Evolutionary conservation across 1,140 invertebrate genomes (phyloP).

Genomic region (Tetramorium alpestre): DNA sequence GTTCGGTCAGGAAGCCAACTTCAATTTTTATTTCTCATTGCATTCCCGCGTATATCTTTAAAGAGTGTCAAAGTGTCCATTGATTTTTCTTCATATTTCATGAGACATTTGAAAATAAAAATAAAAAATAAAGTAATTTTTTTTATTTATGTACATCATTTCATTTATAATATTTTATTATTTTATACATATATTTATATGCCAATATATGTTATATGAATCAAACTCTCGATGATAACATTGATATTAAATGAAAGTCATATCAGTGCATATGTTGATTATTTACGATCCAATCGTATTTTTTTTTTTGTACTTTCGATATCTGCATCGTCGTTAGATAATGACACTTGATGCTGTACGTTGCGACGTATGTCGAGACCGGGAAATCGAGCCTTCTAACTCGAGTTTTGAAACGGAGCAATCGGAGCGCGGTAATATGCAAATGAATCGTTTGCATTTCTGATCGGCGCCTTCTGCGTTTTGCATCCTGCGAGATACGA

Average conservation of each 20-base stretch:
- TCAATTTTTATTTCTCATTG: slow-evolving; percentile 41
- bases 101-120: neutral
- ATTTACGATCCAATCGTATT: slow-evolving; percentile 5
- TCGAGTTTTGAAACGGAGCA: neutral
- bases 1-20: slow-evolving; percentile 41
- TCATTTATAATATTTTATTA: neutral
- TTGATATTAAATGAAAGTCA: neutral
- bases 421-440: neutral
- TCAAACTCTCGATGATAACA: neutral
- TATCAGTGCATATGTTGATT: slow-evolving; percentile 4
- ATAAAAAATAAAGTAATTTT: neutral
- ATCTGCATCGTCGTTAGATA: neutral
- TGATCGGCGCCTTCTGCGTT: neutral
- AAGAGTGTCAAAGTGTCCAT: neutral
- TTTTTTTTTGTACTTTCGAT: slow-evolving; percentile 9
- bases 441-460: slow-evolving; percentile 28
- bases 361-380: neutral
- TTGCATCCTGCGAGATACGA: neutral
- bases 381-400: neutral
- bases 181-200: neutral
- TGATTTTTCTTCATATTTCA: neutral
- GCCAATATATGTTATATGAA: neutral
- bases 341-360: neutral
- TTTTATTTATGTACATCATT: neutral
- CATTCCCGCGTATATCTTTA: slow-evolving; percentile 20